Evolutionary conservation across 53 echinoderm and acorn worm genomes (phyloP), one percentile per base, ranked within the genome.

Genomic region (Henricia sp.): DNA sequence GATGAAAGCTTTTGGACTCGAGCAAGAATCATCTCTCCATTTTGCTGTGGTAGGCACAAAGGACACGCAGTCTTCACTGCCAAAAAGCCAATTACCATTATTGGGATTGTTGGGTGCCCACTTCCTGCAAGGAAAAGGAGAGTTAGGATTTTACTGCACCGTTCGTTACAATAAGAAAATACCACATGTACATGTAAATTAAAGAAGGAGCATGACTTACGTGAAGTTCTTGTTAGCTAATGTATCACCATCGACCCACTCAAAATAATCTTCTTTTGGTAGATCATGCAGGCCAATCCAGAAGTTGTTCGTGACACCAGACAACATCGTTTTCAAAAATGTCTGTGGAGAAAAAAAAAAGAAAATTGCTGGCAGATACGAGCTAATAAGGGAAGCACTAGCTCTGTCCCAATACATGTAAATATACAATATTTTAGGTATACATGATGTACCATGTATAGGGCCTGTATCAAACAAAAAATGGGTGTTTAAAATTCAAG

Each of bases 21-120:
- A 17, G 76, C 97, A 94, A 10, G 42, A 60, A 55, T 76, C 88
- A 63, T 96, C 97, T 37, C 94, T 90, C 97, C 97, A 96, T 28
- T 60, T 43, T 27, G 92, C 89, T 48, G 38, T 41, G 20, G 43
- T 48, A 0, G 72, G 50, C 34, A 38, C 36, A 38, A 95, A 82
- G 5, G 76, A 88, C 3, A 66, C 94, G 64, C 97, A 96, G 37
- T 96, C 94, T 48, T 92, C 92, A 4, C 85, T 85, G 0, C 44
- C 40, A 23, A 70, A 27, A 25, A 75, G 41, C 13, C 70, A 43
- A 57, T 82, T 82, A 6, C 20, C 60, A 59, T 94, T 72, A 50
- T 94, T 91, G 11, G 97, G 97, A 42, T 96, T 87, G 27, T 67
- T 83, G 6, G 89, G 75, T 27, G 71, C 68, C 95, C 95, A 95